phyloP scores from a whole-genome alignment of 64 coral and sea anemone species.

The Montipora capricornis region DNA sequence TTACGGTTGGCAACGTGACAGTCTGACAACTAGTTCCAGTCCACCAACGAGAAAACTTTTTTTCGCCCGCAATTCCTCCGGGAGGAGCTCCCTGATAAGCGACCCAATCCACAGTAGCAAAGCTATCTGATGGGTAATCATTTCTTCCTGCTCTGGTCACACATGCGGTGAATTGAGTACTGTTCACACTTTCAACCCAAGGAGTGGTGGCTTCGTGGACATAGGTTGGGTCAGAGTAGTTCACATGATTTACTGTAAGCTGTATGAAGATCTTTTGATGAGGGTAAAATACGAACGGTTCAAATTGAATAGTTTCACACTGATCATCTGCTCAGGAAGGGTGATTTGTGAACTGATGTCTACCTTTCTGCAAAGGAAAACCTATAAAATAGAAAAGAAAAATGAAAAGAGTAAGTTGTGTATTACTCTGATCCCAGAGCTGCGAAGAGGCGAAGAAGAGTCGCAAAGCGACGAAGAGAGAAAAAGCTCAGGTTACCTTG shows the following conservation, averaged over 20 bases:
- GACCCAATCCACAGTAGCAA: conserved; percentile 66
- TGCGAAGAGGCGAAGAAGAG: too few species aligned
- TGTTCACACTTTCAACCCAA: conserved; percentile 79
- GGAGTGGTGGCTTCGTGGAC: conserved; percentile 58
- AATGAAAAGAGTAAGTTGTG: too few species aligned
- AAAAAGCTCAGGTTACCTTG: too few species aligned
- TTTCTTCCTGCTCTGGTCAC: conserved; percentile 62
- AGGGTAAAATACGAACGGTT: conserved; percentile 63
- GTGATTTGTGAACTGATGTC: neutral
- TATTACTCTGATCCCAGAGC: neutral
- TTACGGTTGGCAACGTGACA: neutral
- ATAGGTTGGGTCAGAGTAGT: conserved; percentile 8
- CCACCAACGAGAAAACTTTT: conserved; percentile 35
- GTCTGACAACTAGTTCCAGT: conserved; percentile 39
- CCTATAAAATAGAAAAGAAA: neutral
- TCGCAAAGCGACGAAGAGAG: too few species aligned
- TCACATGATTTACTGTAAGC: conserved; percentile 66
- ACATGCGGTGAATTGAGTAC: conserved; percentile 66
- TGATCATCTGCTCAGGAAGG: neutral
- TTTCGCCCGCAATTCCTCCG: conserved; percentile 14
- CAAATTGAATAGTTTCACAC: conserved; percentile 51
- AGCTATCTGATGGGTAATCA: conserved; percentile 21
- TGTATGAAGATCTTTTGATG: conserved; percentile 69
- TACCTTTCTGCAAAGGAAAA: conserved; percentile 60
- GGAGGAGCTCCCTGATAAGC: conserved; percentile 53